A percentile compares a stretch with the other conserved stretches of the same genome.
Evolutionary conservation across 2,113 vertebrate genomes (phyloP).

Genomic region (Genyomyrus donnyi): DNA sequence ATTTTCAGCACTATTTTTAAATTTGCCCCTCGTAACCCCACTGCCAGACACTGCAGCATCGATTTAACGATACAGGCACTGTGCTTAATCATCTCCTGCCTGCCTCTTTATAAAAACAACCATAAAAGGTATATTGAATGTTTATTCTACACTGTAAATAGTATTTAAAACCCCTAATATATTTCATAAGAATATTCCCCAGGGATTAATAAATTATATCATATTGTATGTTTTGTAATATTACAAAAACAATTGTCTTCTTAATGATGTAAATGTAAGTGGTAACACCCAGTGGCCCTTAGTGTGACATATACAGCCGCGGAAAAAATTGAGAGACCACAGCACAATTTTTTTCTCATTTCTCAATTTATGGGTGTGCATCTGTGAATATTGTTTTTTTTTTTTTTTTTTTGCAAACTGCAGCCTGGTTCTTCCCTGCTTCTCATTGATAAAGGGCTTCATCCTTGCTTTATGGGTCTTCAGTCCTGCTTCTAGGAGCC

Average conservation of each 20-base stretch:
- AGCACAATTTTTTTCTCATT: too few relatives aligned
- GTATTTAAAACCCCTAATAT: neutral
- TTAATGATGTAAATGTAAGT: neutral
- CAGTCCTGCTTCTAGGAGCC: too few relatives aligned
- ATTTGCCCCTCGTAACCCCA: neutral
- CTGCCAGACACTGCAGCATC: neutral
- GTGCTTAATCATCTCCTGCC: neutral
- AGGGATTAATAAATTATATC: neutral
- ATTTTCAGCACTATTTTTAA: slow-evolving; percentile 5
- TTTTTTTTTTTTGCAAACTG: too few relatives aligned
- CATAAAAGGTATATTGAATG: neutral
- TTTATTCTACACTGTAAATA: neutral
- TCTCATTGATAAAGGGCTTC: too few relatives aligned
- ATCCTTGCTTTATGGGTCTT: too few relatives aligned
- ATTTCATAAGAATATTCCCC: neutral
- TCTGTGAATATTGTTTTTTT: too few relatives aligned
- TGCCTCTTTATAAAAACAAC: neutral
- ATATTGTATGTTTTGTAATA: neutral
- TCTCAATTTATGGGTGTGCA: too few relatives aligned
- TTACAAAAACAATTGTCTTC: neutral
- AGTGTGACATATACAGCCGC: neutral
- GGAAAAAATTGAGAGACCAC: too few relatives aligned
- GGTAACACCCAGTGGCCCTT: neutral
- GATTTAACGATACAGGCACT: neutral
- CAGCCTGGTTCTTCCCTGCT: too few relatives aligned